A percentile compares a stretch with the other conserved stretches of the same genome.
Conservation (phyloP, 2,797 vertebrate species). For the Mionectes olivaceus region DNA sequence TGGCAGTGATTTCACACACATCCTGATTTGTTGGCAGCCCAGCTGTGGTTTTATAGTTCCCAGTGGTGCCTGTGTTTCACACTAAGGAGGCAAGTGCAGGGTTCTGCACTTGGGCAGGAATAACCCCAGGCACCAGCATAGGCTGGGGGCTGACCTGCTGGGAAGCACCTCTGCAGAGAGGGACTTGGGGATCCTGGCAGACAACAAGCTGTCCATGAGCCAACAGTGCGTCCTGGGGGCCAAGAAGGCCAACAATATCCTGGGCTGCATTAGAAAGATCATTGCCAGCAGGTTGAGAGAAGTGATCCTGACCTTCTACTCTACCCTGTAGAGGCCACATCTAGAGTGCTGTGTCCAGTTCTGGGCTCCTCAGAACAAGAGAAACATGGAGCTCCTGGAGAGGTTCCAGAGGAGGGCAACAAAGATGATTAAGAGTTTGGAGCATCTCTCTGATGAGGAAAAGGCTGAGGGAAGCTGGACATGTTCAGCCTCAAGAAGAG, state of each 20-base stretch:
- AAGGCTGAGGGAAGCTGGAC: background rate
- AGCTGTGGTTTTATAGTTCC: background rate
- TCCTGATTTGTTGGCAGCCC: background rate
- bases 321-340: background rate
- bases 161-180: background rate
- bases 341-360: background rate
- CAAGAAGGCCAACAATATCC: background rate
- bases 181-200: background rate
- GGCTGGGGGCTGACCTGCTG: background rate
- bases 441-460: background rate
- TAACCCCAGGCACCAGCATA: background rate
- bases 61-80: background rate
- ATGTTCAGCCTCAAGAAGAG: rapidly evolving
- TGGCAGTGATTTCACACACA: background rate
- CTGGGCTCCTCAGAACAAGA: background rate
- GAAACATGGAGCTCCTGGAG: background rate
- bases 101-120: background rate
- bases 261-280: background rate
- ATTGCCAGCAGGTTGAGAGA: background rate
- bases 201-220: background rate
- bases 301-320: background rate
- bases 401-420: background rate
- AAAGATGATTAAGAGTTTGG: background rate
- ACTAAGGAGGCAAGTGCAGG: background rate
- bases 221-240: background rate